Evolutionary conservation across 2,888 invertebrate genomes (phyloP).

Genomic region (Amaurobius ferox): DNA sequence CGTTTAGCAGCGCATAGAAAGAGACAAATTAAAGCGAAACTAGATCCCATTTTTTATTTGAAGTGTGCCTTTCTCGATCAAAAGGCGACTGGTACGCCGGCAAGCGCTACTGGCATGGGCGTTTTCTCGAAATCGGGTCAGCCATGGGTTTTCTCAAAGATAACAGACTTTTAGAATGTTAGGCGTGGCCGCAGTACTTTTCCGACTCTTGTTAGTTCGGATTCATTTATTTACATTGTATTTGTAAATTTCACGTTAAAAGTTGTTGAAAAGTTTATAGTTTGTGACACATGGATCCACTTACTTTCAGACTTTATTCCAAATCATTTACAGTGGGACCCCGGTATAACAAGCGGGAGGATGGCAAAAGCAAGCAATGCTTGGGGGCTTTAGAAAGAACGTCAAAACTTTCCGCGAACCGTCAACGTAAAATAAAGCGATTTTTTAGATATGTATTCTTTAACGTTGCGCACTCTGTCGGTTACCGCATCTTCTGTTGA

Average conservation of each 20-base stretch:
- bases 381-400: no score
- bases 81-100: neutral
- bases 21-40: neutral
- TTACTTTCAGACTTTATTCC: neutral
- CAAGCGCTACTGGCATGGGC: neutral
- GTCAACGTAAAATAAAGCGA: no score
- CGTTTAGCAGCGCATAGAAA: neutral
- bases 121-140: conserved; percentile 6
- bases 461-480: no score
- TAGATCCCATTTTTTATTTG: neutral
- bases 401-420: no score
- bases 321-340: no score
- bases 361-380: no score
- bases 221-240: no score
- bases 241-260: neutral
- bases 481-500: no score
- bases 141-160: neutral
- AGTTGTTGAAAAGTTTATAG: neutral
- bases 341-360: no score
- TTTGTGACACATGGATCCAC: neutral
- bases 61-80: neutral
- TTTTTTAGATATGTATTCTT: no score
- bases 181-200: neutral
- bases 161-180: neutral
- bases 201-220: neutral